Base-by-base conservation (phyloP, 2,888 invertebrate genomes). In the Nomada lathburiana region DNA sequence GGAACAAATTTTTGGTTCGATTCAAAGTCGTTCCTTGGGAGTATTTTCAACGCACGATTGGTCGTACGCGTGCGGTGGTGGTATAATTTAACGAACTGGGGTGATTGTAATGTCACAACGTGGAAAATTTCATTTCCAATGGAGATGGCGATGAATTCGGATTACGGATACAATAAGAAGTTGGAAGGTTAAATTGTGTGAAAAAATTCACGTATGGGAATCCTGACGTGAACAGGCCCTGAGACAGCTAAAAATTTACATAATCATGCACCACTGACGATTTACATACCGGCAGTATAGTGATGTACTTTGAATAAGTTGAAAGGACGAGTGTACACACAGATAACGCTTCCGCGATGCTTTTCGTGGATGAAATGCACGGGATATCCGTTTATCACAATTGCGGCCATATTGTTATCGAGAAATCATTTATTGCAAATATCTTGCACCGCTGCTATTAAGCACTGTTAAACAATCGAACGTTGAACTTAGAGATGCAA, bases 211-310 rank as follows among this genome's bases (percentile, higher is more conserved):
- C 47, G 47, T 47, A 47, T 16, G 13, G 53, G 11, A 26, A 64
- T 47, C 64, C 16, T 18, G 50, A 18, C n/a, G 10, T 20, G 23
- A 13, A 18, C 47, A n/a, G 69, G 52, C 52, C 71, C 65, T 59
- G 65, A 57, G 65, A 68, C 67, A 13, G 50, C 59, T 74, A 59
- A 59, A 74, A 29, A 74, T 74, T 52, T 74, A 57, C 67, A 74
- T 67, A 67, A 74, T 74, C 55, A 36, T 36, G 47, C 65, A 47
- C 23, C 55, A n/a, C 16, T n/a, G 5, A 4, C 10, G 47, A 73
- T 65, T 73, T 73, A 47, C 57, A 73, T 73, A 57, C n/a, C 36
- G 23, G 7, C 53, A 11, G 18, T 68, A 55, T 55, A 68, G 18
- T 16, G 55, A 57, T 23, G 53, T 18, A 13, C 42, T 36, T 55